These are phyloP conservation scores for Drosophila kepulauana DNA, from an alignment of 1,140 invertebrate species.

Conservation along the genomic window DNA sequence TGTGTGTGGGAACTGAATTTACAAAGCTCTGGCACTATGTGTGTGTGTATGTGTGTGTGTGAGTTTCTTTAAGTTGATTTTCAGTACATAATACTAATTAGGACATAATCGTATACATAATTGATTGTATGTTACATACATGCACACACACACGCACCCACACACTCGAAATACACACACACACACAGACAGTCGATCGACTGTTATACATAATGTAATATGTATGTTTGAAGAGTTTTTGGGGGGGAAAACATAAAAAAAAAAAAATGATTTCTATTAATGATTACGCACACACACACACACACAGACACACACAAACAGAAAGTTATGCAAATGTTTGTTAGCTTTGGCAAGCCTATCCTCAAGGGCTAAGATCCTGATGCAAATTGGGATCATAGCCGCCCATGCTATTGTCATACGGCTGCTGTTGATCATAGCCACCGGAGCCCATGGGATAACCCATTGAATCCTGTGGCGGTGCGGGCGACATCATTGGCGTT, in stretches of 20 bases:
- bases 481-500: conserved; percentile 97
- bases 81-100: conserved; percentile 44
- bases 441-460: conserved; percentile 94
- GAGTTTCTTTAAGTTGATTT: conserved; percentile 25
- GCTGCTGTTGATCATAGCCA: conserved; percentile 93
- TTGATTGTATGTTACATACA: conserved; percentile 50
- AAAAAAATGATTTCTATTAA: conserved; percentile 38
- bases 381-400: conserved; percentile 94
- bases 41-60: conserved; percentile 12
- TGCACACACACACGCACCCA: conserved; percentile 17
- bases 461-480: conserved; percentile 95
- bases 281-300: conserved; percentile 9
- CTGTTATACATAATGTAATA: conserved; percentile 9
- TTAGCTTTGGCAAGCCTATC: conserved; percentile 64
- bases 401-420: conserved; percentile 94
- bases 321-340: conserved; percentile 20
- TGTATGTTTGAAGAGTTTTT: conserved; percentile 5
- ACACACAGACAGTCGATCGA: background rate
- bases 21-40: conserved; percentile 12
- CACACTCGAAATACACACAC: conserved; percentile 8
- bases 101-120: conserved; percentile 58
- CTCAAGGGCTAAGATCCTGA: conserved; percentile 90
- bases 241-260: background rate
- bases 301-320: no score
- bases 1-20: conserved; percentile 22